Base-by-base conservation (phyloP, 2,888 invertebrate genomes). In the Mythimna vitellina region DNA sequence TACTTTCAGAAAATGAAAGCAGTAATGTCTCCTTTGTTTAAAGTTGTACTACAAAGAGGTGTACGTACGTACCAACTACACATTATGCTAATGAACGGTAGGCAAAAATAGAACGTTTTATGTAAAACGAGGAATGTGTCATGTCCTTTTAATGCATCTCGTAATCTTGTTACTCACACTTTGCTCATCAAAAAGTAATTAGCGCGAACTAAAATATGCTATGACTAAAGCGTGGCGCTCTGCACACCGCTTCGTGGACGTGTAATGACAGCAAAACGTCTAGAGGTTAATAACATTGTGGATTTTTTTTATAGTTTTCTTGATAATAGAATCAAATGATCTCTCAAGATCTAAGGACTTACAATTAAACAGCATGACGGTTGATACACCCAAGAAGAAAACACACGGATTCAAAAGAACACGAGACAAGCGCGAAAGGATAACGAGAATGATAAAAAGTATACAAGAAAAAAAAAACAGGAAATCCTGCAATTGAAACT, bases 141-240 rank as follows among this genome's bases (percentile, higher is more conserved):
- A 83, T 84, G 86, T 85, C 81, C 84, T 84, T 88, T 89, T 89
- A 90, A 91, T 90, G 89, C 87, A 89, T 90, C 88, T 85, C 78
- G 86, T 92, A 90, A 93, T 92, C 89, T 91, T 78, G 84, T 90
- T 89, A 88, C 88, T 90, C 89, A 90, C 87, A 88, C 86, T 89
- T 89, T 83, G 90, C 91, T 93, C 94, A 92, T 94, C 94, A 94
- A 92, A 94, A 93, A 92, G 91, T 91, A 92, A 93, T 94, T 93
- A 94, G 91, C 88, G 88, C 82, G 81, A 83, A 82, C 90, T 86
- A 87, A 91, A 92, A 92, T 92, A 92, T 84, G 86, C 86, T 81
- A 82, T 90, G 89, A 90, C 86, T 88, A 88, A 89, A 87, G 69
- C 78, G 80, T 76, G 85, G 82, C 84, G 87, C 75, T 82, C 72